Evolutionary conservation across 2,113 vertebrate genomes (phyloP), one percentile per base, ranked within the genome.

Genomic region (Orientallactaga bullata): DNA sequence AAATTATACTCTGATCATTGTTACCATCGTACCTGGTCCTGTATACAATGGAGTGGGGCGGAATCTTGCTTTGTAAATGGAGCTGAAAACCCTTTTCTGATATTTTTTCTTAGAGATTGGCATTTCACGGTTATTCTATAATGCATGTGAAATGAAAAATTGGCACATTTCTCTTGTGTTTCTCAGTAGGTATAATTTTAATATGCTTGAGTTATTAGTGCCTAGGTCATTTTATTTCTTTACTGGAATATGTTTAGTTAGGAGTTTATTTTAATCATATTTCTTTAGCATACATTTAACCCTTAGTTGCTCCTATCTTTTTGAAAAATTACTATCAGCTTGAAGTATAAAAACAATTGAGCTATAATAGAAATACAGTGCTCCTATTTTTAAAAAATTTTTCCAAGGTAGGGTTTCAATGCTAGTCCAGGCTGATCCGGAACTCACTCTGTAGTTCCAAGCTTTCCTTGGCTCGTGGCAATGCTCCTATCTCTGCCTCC

Each of bases 231-330:
- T 83, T 90, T 66, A 39, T 51, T 76, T 7, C 15, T 74, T 87
- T 5, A 37, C 26, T 63, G 42, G 85, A 88, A 80, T 77, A 76
- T 37, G 90, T 92, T 89, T 39, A 84, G 37, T 58, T 65, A 35
- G 60, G 61, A 12, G 21, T 37, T 85, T 82, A 51, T 76, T 85
- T 88, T 51, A 69, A 84, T 71, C 58, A 39, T 32, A 51, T 72
- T 73, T 55, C 7, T 76, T 88, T 81, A 85, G 37, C 72, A 7
- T 61, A 16, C 30, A 58, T 65, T 69, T 51, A 55, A 55, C 35
- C 20, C 68, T 76, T 88, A 63, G 58, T 85, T 76, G n/a, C 9
- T 86, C 0, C 85, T 89, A 35, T 39, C 76, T 37, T 71, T 81
- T 90, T 83, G 1, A 68, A 87, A 88, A 61, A 39, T 61, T 12